Conservation (phyloP, 92 coral and sea anemone species). For the Montipora capitata region DNA sequence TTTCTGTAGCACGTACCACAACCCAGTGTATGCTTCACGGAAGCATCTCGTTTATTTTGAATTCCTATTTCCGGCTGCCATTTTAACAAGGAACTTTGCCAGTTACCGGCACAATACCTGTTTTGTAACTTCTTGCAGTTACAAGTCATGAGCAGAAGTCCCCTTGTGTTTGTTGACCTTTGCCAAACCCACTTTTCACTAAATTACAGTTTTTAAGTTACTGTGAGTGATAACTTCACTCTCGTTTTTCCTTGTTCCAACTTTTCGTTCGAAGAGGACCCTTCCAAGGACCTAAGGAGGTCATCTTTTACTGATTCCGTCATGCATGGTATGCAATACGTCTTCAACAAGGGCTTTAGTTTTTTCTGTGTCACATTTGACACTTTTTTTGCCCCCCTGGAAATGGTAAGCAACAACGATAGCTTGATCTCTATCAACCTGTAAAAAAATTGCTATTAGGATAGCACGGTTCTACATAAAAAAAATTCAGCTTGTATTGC, state of each 20-base stretch:
- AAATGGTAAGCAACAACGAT: slow-evolving; percentile 2
- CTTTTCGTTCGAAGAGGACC: background rate
- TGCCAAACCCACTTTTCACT: background rate
- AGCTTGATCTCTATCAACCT: background rate
- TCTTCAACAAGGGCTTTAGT: background rate
- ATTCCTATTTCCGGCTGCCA: too few species aligned
- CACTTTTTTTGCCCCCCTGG: too few species aligned
- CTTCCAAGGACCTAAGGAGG: background rate
- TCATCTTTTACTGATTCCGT: background rate
- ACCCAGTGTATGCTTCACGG: too few species aligned
- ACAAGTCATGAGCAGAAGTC: background rate
- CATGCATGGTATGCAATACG: background rate
- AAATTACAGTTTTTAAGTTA: background rate
- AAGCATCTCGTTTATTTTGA: too few species aligned
- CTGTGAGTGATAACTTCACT: background rate
- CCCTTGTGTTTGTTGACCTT: background rate
- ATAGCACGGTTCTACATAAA: background rate
- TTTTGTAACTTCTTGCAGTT: slow-evolving; percentile 3
- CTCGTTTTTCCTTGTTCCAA: background rate
- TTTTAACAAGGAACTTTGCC: too few species aligned
- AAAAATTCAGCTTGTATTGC: background rate
- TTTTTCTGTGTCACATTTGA: background rate
- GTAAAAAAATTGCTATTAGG: background rate
- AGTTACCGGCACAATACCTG: background rate
- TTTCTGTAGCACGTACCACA: too few species aligned